phyloP scores from a whole-genome alignment of 1,140 invertebrate genomes.

The Drosophila sulfurigaster region DNA sequence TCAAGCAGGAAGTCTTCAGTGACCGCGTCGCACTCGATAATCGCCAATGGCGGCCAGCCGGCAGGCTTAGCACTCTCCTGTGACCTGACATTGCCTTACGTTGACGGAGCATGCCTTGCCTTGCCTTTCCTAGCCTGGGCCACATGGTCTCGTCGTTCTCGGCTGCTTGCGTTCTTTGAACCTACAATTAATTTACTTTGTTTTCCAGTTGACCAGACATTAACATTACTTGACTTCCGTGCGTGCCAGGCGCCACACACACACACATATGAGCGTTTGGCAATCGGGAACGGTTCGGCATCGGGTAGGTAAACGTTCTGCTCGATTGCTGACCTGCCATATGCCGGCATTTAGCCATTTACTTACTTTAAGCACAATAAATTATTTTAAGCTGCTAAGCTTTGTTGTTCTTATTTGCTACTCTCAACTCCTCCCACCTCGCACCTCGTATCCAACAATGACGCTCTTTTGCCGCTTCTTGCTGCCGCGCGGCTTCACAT shows the following conservation, averaged over 20 bases:
- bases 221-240: slow-evolving; percentile 83
- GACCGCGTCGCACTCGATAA: slow-evolving; percentile 82
- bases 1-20: slow-evolving; percentile 77
- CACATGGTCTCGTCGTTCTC: slow-evolving; percentile 14
- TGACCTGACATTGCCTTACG: slow-evolving; percentile 19
- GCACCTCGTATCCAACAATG: no score
- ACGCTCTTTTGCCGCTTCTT: no score
- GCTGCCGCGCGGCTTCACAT: neutral
- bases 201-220: slow-evolving; percentile 83
- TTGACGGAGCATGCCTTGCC: slow-evolving; percentile 13
- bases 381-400: slow-evolving; percentile 80
- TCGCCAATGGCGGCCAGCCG: slow-evolving; percentile 58
- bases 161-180: slow-evolving; percentile 67
- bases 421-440: neutral
- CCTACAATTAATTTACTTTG: slow-evolving; percentile 83
- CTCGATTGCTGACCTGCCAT: slow-evolving; percentile 80
- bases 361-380: slow-evolving; percentile 82
- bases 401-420: slow-evolving; percentile 59
- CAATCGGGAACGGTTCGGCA: neutral
- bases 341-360: slow-evolving; percentile 79
- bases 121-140: neutral
- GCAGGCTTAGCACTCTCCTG: slow-evolving; percentile 17
- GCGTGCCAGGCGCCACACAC: slow-evolving; percentile 52
- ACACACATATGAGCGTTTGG: slow-evolving; percentile 6
- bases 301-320: slow-evolving; percentile 4